Evolutionary conservation across 2,113 vertebrate genomes (phyloP).

Genomic region (Hydrolagus affinis): DNA sequence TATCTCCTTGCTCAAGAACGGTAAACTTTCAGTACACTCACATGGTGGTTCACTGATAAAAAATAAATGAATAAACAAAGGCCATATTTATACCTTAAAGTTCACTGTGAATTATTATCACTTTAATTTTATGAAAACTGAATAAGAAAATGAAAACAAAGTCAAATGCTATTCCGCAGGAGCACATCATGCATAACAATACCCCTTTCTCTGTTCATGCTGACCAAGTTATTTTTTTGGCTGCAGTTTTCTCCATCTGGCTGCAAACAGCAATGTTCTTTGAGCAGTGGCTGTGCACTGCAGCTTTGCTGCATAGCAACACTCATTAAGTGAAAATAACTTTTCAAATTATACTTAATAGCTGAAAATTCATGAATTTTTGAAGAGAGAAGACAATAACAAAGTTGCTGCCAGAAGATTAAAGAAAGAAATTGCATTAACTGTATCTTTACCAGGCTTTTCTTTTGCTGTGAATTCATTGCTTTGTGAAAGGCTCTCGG

Average conservation of each 20-base stretch:
- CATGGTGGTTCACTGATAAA: neutral
- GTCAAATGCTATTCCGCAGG: neutral
- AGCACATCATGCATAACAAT: conserved; percentile 11
- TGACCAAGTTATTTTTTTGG: conserved; percentile 31
- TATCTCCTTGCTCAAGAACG: neutral
- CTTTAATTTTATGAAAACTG: too few species aligned
- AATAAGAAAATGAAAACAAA: neutral
- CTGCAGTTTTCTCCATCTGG: conserved; percentile 20
- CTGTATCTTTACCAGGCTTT: neutral
- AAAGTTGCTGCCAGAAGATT: conserved; percentile 15
- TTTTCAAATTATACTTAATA: conserved; percentile 16
- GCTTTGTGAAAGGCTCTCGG: neutral
- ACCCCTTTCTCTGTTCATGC: neutral
- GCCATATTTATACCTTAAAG: neutral
- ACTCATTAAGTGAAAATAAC: conserved; percentile 30
- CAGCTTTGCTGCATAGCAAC: neutral
- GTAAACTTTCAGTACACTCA: neutral
- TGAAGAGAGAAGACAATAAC: neutral
- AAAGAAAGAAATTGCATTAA: neutral
- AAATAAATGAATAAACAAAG: neutral
- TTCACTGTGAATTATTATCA: too few species aligned
- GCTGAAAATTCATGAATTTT: neutral
- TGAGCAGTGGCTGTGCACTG: conserved; percentile 22
- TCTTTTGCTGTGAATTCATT: neutral
- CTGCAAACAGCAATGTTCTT: conserved; percentile 30